Evolutionary conservation across 2,888 invertebrate species (phyloP), one percentile per base, ranked within the genome.

Genomic region (Melieria crassipennis): DNA sequence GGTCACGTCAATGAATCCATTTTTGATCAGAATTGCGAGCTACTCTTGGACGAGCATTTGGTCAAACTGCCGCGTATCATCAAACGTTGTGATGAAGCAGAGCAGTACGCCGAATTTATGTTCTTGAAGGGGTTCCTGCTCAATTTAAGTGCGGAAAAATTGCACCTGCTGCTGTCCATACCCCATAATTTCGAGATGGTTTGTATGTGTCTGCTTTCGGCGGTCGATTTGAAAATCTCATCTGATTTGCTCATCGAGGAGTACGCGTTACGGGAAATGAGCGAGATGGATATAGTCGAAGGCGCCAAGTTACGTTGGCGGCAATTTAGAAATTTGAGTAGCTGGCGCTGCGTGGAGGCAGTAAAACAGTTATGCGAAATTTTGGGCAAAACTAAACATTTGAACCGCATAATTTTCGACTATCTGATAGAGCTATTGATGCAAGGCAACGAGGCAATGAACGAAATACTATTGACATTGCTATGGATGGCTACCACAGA

Each of bases 71-170:
- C 94, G 0, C 88, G 92, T 75, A 88, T 88, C 52, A 85, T 92
- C 73, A 88, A 93, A 77, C 91, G 91, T 79, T 89, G 90, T 89
- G 93, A 92, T 78, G 89, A 90, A 45, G 82, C 79, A 1, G 89
- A 91, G 76, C 93, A 93, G 82, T 81, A 91, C 43, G 86, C 89
- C 0, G 89, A 89, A 5, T 83, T 94, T 62, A 89, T 91, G 79
- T 89, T 92, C 64, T 78, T 94, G 0, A 89, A 90, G 75, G 94
- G 93, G 4, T 93, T 93, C 83, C 80, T 94, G 10, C 85, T 87
- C 66, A 84, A 91, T 66, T 85, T 94, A 65, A 89, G 89, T 7
- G 84, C 88, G 13, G 88, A 89, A 78, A 88, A 89, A 74, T 86
- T 93, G 16, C 88, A 89, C 45, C 81, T 86, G 7, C 86, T 92